Conservation (phyloP, 2,113 vertebrate species). For the Beaufortia kweichowensis region DNA sequence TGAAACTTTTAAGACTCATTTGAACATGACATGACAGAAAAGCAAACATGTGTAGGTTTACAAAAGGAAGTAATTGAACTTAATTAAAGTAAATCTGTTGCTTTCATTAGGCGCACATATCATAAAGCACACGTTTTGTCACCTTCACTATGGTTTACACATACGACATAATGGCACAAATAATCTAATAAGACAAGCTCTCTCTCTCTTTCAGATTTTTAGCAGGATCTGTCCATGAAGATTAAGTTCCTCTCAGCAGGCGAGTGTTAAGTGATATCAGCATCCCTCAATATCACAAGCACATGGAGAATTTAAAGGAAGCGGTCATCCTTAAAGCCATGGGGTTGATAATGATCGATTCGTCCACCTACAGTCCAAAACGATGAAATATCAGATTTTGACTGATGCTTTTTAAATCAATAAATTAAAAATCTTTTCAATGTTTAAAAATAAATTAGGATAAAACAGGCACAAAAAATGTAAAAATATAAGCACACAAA, state of each 20-base stretch:
- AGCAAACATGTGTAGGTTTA: too few species aligned
- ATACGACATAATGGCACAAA: slow-evolving; percentile 47
- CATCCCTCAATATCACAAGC: slow-evolving; percentile 40
- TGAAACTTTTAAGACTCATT: too few species aligned
- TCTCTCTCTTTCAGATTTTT: slow-evolving; percentile 14
- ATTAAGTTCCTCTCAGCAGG: slow-evolving; percentile 59
- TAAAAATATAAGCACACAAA: too few species aligned
- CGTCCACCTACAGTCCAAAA: slow-evolving; percentile 5
- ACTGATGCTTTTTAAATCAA: slow-evolving; percentile 2
- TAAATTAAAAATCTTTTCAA: background rate
- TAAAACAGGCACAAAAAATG: too few species aligned
- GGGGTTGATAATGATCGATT: background rate
- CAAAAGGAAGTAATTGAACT: too few species aligned
- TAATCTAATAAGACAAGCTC: slow-evolving; percentile 55
- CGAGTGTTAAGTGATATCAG: slow-evolving; percentile 60
- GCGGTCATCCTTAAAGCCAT: background rate
- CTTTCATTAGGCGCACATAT: background rate
- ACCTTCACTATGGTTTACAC: slow-evolving; percentile 17
- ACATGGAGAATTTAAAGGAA: slow-evolving; percentile 33
- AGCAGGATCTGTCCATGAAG: slow-evolving; percentile 59
- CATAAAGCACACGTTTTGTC: background rate
- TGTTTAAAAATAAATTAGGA: too few species aligned
- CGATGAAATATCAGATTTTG: background rate
- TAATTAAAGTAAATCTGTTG: too few species aligned
- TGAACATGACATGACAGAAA: too few species aligned